Evolutionary conservation across 2,888 invertebrate genomes (phyloP).

Genomic region (Rugalucina vietnamica): DNA sequence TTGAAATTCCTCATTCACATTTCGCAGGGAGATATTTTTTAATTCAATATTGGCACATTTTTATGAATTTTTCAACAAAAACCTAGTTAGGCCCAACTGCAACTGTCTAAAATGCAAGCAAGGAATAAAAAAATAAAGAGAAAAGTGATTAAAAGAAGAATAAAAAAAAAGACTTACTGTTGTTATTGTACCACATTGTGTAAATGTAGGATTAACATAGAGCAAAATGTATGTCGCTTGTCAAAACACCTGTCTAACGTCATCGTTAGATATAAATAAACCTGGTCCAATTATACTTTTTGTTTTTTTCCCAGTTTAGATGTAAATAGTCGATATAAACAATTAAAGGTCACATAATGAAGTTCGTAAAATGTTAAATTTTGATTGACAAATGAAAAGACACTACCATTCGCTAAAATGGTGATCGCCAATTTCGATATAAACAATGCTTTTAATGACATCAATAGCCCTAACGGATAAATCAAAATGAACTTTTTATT

Average conservation of each 20-base stretch:
- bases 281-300: not conserved
- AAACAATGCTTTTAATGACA: not conserved
- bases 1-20: too few species aligned
- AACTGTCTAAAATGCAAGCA: too few species aligned
- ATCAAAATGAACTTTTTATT: too few species aligned
- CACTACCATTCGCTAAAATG: not conserved
- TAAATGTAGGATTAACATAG: too few species aligned
- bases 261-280: not conserved
- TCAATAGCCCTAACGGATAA: not conserved
- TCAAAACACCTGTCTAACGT: not conserved
- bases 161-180: not conserved
- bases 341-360: not conserved
- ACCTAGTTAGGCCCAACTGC: too few species aligned
- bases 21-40: too few species aligned
- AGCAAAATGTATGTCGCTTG: too few species aligned
- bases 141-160: too few species aligned
- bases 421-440: not conserved
- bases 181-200: not conserved
- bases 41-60: too few species aligned
- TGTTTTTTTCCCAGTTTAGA: not conserved
- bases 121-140: too few species aligned
- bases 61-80: too few species aligned
- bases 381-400: not conserved
- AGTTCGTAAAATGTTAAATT: not conserved
- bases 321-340: constrained; percentile 5